Conservation (phyloP, 2,113 vertebrate species). For the Drymodes brunneopygia region DNA sequence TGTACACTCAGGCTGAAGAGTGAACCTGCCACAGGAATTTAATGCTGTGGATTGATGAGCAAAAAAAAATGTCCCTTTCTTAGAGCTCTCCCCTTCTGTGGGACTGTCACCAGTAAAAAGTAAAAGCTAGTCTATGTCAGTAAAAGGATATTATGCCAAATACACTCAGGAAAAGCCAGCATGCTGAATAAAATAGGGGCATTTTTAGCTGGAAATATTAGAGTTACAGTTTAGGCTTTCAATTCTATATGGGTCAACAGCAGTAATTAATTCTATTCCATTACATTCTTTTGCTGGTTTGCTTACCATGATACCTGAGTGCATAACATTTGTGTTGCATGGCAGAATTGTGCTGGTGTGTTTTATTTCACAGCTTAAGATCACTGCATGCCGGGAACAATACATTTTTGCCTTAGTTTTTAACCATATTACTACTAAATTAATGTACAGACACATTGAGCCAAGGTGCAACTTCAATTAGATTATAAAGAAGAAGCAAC, state of each 20-base stretch:
- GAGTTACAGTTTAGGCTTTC: slow-evolving; percentile 2
- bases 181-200: neutral
- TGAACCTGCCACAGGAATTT: slow-evolving; percentile 39
- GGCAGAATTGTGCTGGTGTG: neutral
- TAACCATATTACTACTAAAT: neutral
- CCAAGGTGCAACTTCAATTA: neutral
- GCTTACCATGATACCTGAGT: neutral
- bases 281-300: neutral
- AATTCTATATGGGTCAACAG: neutral
- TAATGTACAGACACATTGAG: neutral
- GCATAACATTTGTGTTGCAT: neutral
- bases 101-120: neutral
- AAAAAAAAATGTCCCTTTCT: neutral
- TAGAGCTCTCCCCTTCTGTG: neutral
- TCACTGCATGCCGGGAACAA: neutral
- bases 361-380: neutral
- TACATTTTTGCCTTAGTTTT: neutral
- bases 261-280: slow-evolving; percentile 16
- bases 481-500: neutral
- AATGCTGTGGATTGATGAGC: slow-evolving; percentile 30
- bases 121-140: neutral
- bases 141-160: neutral
- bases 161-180: neutral
- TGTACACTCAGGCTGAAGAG: slow-evolving; percentile 26
- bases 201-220: neutral